Evolutionary conservation across 2,797 vertebrate genomes (phyloP).

Genomic region (Anguilla pacifica): DNA sequence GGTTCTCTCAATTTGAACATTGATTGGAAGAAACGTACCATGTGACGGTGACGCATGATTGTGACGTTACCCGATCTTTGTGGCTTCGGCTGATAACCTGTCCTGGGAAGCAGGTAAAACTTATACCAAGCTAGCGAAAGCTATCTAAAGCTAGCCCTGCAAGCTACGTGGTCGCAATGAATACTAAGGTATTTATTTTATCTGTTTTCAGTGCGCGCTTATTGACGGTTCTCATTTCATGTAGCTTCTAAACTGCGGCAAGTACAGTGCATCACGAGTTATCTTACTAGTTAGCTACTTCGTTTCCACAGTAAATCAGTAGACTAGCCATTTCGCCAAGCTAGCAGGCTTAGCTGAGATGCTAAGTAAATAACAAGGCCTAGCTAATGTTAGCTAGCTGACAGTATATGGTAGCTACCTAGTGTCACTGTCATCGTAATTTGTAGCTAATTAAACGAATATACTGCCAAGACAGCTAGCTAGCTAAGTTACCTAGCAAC

Average conservation of each 20-base stretch:
- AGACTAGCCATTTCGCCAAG: neutral
- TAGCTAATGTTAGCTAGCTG: neutral
- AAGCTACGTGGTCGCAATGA: neutral
- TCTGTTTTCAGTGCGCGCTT: neutral
- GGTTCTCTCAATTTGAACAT: neutral
- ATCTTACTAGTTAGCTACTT: neutral
- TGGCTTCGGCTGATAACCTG: slow-evolving; percentile 24
- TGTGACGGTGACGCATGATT: slow-evolving; percentile 41
- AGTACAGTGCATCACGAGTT: neutral
- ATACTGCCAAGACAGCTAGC: neutral
- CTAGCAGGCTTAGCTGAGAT: slow-evolving; percentile 36
- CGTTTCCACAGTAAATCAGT: neutral
- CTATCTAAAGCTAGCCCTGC: neutral
- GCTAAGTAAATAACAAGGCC: slow-evolving; percentile 9
- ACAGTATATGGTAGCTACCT: neutral
- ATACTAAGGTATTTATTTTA: neutral
- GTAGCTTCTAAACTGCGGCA: slow-evolving; percentile 9
- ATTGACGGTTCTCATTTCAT: neutral
- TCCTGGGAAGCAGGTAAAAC: slow-evolving; percentile 43
- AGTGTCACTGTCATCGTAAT: neutral
- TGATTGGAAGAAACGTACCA: slow-evolving; percentile 46
- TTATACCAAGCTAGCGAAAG: neutral
- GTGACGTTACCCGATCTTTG: slow-evolving; percentile 43
- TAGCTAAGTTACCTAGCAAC: slow-evolving; percentile 17
- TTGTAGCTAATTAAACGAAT: neutral